Conservation (phyloP, 2,888 invertebrate species). For the Mamestra brassicae region DNA sequence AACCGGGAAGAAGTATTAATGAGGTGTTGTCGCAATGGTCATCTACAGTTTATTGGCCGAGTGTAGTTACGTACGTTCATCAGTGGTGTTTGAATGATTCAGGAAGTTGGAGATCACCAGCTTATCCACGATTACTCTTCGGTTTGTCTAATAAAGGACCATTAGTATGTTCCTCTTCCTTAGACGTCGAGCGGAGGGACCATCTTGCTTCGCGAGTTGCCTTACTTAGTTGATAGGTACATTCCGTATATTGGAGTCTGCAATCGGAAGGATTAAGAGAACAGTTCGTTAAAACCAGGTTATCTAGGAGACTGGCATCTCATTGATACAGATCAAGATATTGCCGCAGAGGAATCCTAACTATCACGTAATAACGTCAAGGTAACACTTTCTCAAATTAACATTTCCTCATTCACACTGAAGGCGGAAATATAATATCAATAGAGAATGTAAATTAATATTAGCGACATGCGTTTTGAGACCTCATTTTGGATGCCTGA, state of each 20-base stretch:
- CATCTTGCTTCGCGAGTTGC: neutral
- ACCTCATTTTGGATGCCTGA: constrained; percentile 4
- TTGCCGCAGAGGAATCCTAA: neutral
- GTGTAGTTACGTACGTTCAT: neutral
- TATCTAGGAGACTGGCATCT: neutral
- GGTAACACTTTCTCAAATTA: constrained; percentile 30
- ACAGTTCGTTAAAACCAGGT: neutral
- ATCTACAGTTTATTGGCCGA: neutral
- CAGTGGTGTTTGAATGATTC: neutral
- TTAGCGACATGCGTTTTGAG: neutral
- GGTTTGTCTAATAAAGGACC: neutral
- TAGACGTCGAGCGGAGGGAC: neutral
- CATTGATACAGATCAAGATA: neutral
- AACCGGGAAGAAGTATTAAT: constrained; percentile 26
- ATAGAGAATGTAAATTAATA: constrained; percentile 29
- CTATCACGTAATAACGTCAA: constrained; percentile 8
- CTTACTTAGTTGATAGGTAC: neutral
- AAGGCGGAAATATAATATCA: constrained; percentile 25
- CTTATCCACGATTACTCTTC: neutral
- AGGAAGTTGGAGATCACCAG: neutral
- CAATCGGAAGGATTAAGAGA: neutral
- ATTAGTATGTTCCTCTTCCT: neutral
- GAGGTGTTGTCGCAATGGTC: neutral
- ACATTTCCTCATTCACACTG: constrained; percentile 17
- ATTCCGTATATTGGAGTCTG: too few relatives aligned